Conservation (phyloP, 2,888 invertebrate genomes). For the Leptura quadrifasciata region DNA sequence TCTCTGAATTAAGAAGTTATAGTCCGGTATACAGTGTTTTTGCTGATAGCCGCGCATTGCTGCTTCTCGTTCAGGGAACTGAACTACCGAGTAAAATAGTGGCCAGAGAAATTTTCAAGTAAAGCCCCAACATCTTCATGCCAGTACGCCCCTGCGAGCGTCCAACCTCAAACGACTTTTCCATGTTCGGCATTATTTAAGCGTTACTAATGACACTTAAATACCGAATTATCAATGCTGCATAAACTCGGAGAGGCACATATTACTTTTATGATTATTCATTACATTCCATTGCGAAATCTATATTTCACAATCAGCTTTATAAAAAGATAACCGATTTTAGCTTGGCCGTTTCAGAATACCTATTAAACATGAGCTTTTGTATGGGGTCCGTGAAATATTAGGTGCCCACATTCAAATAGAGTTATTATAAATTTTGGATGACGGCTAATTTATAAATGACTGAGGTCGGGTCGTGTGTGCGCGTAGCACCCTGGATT, state of each 20-base stretch:
- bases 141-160: too few species aligned
- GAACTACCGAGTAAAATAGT: too few species aligned
- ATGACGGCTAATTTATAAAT: background rate
- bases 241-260: background rate
- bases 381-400: conserved; percentile 10
- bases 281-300: conserved; percentile 2
- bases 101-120: too few species aligned
- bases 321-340: background rate
- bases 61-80: too few species aligned
- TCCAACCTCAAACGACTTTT: background rate
- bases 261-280: background rate
- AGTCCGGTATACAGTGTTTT: too few species aligned
- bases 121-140: too few species aligned
- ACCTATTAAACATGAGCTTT: background rate
- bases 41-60: too few species aligned
- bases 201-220: background rate
- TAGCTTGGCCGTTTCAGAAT: background rate
- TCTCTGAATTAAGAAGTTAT: too few species aligned
- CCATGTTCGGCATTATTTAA: background rate
- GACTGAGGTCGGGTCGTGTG: background rate
- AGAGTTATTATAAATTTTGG: conserved; percentile 39
- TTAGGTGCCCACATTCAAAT: conserved; percentile 30
- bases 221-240: conserved; percentile 9
- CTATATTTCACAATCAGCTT: conserved; percentile 7
- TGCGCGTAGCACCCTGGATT: background rate